phyloP scores from a whole-genome alignment of 2,797 vertebrate species.

The Poeciliopsis turneri region DNA sequence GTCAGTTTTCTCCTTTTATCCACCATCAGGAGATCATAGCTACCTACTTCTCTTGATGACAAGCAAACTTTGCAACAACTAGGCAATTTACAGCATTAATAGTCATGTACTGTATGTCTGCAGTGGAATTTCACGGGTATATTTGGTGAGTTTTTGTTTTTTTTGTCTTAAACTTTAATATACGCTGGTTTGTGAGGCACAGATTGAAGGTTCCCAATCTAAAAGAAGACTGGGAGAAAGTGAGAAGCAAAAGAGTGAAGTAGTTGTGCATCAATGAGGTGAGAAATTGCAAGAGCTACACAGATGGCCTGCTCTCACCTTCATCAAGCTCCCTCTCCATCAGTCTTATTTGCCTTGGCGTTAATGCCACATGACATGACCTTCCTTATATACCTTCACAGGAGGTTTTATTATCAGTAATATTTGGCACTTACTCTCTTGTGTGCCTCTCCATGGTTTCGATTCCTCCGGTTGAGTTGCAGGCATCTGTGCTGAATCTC shows the following conservation, averaged over 20 bases:
- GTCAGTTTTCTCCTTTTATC: constrained; percentile 25
- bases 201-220: constrained; percentile 38
- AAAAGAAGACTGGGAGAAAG: constrained; percentile 38
- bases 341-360: constrained; percentile 64
- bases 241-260: constrained; percentile 37
- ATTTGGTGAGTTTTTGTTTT: not conserved
- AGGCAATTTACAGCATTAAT: constrained; percentile 16
- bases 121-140: not conserved
- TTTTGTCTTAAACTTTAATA: not conserved
- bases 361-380: constrained; percentile 60
- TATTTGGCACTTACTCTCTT: constrained; percentile 7
- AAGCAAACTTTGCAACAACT: constrained; percentile 15
- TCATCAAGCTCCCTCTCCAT: constrained; percentile 69
- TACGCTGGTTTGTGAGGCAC: constrained; percentile 13
- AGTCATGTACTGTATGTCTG: not conserved
- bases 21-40: constrained; percentile 18
- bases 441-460: not conserved
- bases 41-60: constrained; percentile 32
- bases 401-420: constrained; percentile 21
- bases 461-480: not conserved
- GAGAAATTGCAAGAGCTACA: constrained; percentile 74
- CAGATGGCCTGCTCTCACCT: constrained; percentile 76
- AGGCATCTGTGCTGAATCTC: no score
- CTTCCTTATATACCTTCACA: constrained; percentile 30
- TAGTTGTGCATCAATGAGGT: constrained; percentile 76